A percentile compares a stretch with the other conserved stretches of the same genome.
phyloP scores from a whole-genome alignment of 2,113 vertebrate genomes.

The Eulacestoma nigropectus region DNA sequence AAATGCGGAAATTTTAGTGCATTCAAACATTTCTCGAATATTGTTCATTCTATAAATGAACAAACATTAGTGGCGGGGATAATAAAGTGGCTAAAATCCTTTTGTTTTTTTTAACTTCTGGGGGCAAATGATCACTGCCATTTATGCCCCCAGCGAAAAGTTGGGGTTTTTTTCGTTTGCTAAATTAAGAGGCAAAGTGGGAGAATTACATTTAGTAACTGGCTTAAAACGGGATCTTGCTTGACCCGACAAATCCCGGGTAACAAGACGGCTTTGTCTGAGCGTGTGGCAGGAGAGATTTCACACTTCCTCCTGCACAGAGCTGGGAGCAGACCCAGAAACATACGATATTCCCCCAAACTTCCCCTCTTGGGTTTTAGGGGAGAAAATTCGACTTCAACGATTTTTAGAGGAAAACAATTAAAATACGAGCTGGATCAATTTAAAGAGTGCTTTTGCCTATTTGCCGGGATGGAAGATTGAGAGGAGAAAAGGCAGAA shows the following conservation, averaged over 20 bases:
- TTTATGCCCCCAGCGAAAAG: background rate
- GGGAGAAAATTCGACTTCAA: background rate
- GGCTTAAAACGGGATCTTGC: conserved; percentile 22
- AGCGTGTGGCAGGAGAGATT: background rate
- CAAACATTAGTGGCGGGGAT: background rate
- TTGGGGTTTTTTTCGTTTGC: background rate
- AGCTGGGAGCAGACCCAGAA: background rate
- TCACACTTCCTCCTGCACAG: background rate
- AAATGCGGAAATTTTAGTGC: fast-evolving
- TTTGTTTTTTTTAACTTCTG: background rate
- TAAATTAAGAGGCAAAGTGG: background rate
- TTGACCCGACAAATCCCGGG: conserved; percentile 49
- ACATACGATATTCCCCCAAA: background rate
- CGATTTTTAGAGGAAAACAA: background rate
- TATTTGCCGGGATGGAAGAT: background rate
- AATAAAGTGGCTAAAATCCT: background rate
- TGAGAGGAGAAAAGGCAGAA: background rate
- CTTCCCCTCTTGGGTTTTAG: background rate
- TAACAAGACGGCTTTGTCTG: conserved; percentile 21
- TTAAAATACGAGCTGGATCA: fast-evolving
- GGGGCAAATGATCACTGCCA: fast-evolving
- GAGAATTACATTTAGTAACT: background rate
- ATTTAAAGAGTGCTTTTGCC: background rate
- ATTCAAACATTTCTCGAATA: background rate
- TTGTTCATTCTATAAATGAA: background rate